Conservation (phyloP, 2,113 vertebrate genomes). For the Theropithecus gelada region DNA sequence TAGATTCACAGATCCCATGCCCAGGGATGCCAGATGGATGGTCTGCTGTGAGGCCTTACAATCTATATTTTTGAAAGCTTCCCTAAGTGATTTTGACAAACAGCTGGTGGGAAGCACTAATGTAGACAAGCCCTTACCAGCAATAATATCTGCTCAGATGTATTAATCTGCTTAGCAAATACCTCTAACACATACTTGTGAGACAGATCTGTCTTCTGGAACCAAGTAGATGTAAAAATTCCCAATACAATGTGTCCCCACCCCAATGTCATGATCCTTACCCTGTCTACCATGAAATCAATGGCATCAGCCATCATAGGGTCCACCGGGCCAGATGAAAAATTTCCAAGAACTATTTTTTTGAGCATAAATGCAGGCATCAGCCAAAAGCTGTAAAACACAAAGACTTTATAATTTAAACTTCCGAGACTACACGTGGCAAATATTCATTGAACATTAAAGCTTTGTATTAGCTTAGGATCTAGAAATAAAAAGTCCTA, state of each 20-base stretch:
- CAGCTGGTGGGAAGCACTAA: neutral
- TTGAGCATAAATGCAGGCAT: slow-evolving; percentile 99
- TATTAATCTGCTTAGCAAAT: neutral
- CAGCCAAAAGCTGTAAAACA: slow-evolving; percentile 94
- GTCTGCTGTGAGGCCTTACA: neutral
- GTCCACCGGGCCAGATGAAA: slow-evolving; percentile 96
- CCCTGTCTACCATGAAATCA: slow-evolving; percentile 99
- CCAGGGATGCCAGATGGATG: neutral
- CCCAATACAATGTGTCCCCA: neutral
- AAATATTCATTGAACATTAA: neutral
- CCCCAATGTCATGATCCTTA: slow-evolving; percentile 76
- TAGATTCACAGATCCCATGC: neutral
- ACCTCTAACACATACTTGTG: neutral
- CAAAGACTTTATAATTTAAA: neutral
- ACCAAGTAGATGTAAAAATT: neutral
- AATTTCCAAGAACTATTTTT: slow-evolving; percentile 98
- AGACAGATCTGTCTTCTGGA: neutral
- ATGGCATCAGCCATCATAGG: slow-evolving; percentile 97
- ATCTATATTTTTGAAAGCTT: neutral
- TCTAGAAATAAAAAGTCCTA: neutral
- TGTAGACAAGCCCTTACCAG: neutral
- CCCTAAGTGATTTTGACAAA: neutral
- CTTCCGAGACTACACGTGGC: neutral
- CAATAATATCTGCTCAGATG: neutral
- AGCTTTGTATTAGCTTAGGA: neutral